Base-by-base conservation (phyloP, 2,797 vertebrate genomes). In the Kryptolebias ocellatus region DNA sequence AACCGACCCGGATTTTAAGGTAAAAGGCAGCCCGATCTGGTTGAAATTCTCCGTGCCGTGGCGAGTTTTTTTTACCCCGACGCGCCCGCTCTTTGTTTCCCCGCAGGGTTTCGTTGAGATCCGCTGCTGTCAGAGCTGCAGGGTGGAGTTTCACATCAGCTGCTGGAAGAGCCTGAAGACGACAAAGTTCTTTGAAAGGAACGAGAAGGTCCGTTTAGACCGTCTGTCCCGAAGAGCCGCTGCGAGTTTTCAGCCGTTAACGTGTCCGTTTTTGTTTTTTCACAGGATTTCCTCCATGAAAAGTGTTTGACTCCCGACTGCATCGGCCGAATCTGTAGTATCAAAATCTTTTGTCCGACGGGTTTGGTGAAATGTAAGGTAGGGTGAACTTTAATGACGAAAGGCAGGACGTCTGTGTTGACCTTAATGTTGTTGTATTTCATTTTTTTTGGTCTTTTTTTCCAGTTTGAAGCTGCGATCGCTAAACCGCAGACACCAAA, bases 1-100 rank as follows among this genome's bases (percentile, higher is more conserved):
- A 62, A 96, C 94, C 7, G 98, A 99, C 61, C 97, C 96, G 4
- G 96, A 97, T 83, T 99, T 98, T 71, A 99, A 98, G 95, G 98
- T 98, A 93, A 74, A 24, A 27, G 3, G 9, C 31, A 16, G 4
- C 49, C 20, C 14, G 2, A 0, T 46, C 7, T 49, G 12, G 10
- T 2, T 4, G 11, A 0, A 46, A 49, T 64, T 1, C 3, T 12
- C n/a, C 11, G 53, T 42, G 0, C 2, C 2, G 1, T 7, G 10
- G 34, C 9, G 1, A 15, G 20, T 18, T 39, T 47, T 7, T 24
- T 24, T 24, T 24, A 24, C 1, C 20, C 17, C 59, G 64, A 63
- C 1, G 0, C 24, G 0, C 51, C 2, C 39, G 9, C 1, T 49
- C 64, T 2, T 74, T 49, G 15, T 11, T 70, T 34, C 8, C 2